Evolutionary conservation across 2,888 invertebrate genomes (phyloP).

Genomic region (Drosophila kokeensis): DNA sequence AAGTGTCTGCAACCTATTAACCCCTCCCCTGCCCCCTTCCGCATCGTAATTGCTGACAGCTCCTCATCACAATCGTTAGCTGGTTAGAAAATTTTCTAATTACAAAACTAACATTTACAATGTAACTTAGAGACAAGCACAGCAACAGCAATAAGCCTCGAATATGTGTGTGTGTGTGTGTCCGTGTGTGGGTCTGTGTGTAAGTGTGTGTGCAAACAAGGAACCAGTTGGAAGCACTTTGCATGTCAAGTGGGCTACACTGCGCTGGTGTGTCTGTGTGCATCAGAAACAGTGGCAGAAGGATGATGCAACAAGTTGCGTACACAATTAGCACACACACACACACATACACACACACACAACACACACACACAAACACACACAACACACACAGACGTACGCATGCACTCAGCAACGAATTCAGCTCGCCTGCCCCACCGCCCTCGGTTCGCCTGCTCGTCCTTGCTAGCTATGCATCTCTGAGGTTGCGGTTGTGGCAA

Average conservation of each 20-base stretch:
- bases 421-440: constrained; percentile 4
- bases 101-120: constrained; percentile 80
- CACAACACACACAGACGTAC: constrained; percentile 2
- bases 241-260: constrained; percentile 34
- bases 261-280: constrained; percentile 21
- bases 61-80: constrained; percentile 58
- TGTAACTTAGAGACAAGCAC: constrained; percentile 70
- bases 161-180: constrained; percentile 16
- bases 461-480: constrained; percentile 11
- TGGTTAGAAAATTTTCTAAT: constrained; percentile 76
- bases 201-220: constrained; percentile 50
- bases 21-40: not conserved
- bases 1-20: constrained; percentile 31
- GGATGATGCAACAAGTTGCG: constrained; percentile 77
- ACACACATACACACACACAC: constrained; percentile 14
- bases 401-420: constrained; percentile 26
- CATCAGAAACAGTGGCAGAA: constrained; percentile 46
- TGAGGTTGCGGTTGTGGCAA: constrained; percentile 48
- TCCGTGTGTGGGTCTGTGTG: constrained; percentile 16
- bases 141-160: constrained; percentile 37
- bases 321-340: constrained; percentile 75
- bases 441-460: not conserved
- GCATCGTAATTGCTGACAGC: constrained; percentile 30
- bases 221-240: constrained; percentile 41
- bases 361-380: not conserved